phyloP scores from a whole-genome alignment of 2,113 vertebrate genomes.

The Ceuthmochares aereus region DNA sequence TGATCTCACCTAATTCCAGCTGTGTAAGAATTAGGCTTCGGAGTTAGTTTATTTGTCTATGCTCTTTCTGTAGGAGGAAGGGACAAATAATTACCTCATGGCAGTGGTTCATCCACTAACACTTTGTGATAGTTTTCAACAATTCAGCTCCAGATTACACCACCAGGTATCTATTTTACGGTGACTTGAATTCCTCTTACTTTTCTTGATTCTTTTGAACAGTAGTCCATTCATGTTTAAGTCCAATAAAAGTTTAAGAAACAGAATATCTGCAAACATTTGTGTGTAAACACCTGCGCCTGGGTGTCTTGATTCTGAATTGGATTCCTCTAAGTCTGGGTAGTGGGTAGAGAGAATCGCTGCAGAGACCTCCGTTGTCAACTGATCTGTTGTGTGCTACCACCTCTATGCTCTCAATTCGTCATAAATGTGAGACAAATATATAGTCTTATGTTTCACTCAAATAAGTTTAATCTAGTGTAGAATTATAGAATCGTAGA shows the following conservation, averaged over 20 bases:
- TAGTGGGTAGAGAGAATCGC: background rate
- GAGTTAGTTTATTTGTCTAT: background rate
- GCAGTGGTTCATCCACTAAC: background rate
- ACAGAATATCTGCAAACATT: background rate
- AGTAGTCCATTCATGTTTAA: background rate
- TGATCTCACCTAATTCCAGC: background rate
- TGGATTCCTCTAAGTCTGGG: background rate
- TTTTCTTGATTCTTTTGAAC: background rate
- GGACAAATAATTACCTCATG: background rate
- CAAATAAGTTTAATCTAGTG: background rate
- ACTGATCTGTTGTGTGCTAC: background rate
- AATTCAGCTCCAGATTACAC: background rate
- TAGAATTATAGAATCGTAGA: too few species aligned
- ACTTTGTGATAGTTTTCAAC: background rate
- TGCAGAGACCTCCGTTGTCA: background rate
- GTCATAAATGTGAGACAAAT: background rate
- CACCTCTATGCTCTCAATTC: background rate
- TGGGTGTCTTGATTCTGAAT: background rate
- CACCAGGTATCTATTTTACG: background rate
- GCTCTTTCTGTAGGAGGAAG: background rate
- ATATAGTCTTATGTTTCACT: background rate
- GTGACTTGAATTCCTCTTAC: background rate
- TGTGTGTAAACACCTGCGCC: background rate
- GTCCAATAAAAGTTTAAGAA: background rate
- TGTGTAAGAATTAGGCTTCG: background rate